Evolutionary conservation across 1,140 invertebrate species (phyloP), one percentile per base, ranked within the genome.

Genomic region (Penaeus chinensis): DNA sequence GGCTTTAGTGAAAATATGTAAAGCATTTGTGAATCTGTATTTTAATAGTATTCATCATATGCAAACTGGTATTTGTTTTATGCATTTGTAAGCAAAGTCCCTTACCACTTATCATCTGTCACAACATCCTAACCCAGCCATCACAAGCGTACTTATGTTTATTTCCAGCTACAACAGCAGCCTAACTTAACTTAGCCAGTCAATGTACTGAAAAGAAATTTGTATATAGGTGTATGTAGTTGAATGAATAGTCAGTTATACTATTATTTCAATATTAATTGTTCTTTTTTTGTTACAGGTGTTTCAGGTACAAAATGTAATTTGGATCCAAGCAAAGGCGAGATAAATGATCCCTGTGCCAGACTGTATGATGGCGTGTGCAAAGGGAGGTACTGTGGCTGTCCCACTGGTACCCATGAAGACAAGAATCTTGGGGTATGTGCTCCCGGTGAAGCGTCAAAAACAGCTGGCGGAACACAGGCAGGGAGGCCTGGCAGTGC

Each of bases 341-440:
- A 90, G 20, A 7, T 85, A 20, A 90, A 85, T 37, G 83, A 90
- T 60, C 86, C 89, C 27, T 90, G 89, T 61, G 13, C 11, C 22
- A 83, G 87, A 18, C 47, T 90, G 7, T 89, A 90, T 74, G 82
- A 84, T 71, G 89, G 47, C 78, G 89, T 85, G 24, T 90, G 89
- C 66, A 63, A 71, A 18, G 89, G 87, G 3, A 80, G 60, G 5
- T 77, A 88, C 83, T 90, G 89, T 74, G 66, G 20, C 20, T 90
- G 89, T 13, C 89, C 89, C 63, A 3, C 83, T 62, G 89, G 89
- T 13, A 86, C 79, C 24, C 84, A 84, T 54, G 89, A 90, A 65
- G 89, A 90, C 74, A 85, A 88, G 24, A 71, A 61, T 20, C 61
- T 90, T 19, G 69, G 71, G 66, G 62, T 61, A 7, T 90, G 89